phyloP scores from a whole-genome alignment of 1,140 invertebrate genomes.

The Atta colombica region DNA sequence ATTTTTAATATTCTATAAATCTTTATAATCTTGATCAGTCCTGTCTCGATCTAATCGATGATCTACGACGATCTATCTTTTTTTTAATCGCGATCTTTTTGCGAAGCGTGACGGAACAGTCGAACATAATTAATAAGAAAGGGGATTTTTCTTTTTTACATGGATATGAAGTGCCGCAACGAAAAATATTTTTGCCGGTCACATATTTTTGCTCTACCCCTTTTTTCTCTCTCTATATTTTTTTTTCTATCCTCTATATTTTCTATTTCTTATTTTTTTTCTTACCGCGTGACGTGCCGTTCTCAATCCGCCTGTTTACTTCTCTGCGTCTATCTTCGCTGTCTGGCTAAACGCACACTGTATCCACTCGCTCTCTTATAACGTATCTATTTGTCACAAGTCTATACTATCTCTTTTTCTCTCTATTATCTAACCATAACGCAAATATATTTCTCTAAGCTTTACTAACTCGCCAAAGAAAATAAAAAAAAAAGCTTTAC shows the following conservation, averaged over 20 bases:
- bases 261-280: constrained; percentile 34
- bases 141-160: constrained; percentile 66
- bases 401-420: constrained; percentile 41
- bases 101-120: neutral
- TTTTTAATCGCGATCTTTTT: constrained; percentile 49
- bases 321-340: constrained; percentile 33
- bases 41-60: constrained; percentile 67
- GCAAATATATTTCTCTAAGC: constrained; percentile 71
- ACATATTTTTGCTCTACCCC: constrained; percentile 33
- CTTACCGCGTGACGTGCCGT: constrained; percentile 18
- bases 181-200: constrained; percentile 44
- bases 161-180: constrained; percentile 84
- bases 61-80: neutral
- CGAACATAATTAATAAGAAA: constrained; percentile 2
- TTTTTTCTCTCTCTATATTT: constrained; percentile 36
- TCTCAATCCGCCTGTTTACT: constrained; percentile 51
- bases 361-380: constrained; percentile 25
- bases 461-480: constrained; percentile 80
- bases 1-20: constrained; percentile 32
- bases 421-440: constrained; percentile 61
- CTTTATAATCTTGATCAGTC: constrained; percentile 83
- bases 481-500: constrained; percentile 49
- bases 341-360: constrained; percentile 47
- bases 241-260: neutral
- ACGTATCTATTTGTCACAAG: constrained; percentile 54